These are phyloP conservation scores for Drosophila leontia DNA, from an alignment of 1,140 invertebrate species.

Conservation along the genomic window DNA sequence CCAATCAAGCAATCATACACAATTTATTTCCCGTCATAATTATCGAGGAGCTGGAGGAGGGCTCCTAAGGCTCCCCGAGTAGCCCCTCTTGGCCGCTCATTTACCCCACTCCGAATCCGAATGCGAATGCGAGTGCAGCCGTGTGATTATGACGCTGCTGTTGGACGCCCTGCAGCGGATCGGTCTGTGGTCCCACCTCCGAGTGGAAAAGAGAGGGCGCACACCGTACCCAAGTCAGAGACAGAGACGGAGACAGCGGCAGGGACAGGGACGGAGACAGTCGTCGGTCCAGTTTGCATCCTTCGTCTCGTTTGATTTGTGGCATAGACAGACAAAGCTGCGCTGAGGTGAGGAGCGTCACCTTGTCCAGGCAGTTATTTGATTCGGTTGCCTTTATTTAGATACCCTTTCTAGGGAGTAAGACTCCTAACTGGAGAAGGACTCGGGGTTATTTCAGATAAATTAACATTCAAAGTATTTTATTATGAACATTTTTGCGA, in stretches of 20 bases:
- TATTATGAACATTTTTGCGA: no score
- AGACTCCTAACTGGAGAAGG: background rate
- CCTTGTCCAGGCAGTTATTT: slow-evolving; percentile 55
- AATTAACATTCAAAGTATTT: no score
- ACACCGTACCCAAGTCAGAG: slow-evolving; percentile 16
- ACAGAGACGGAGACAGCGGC: slow-evolving; percentile 2
- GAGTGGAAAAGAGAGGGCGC: slow-evolving; percentile 16
- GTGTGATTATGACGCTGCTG: slow-evolving; percentile 81
- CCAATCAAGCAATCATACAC: slow-evolving; percentile 84
- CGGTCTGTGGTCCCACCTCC: slow-evolving; percentile 40
- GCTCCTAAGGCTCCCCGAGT: slow-evolving; percentile 7
- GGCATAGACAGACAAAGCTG: slow-evolving; percentile 68
- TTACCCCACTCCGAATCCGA: slow-evolving; percentile 18
- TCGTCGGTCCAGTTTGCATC: slow-evolving; percentile 58
- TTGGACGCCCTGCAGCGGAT: slow-evolving; percentile 77
- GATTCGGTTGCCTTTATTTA: slow-evolving; percentile 49
- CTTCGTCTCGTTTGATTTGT: slow-evolving; percentile 73
- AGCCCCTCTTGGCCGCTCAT: slow-evolving; percentile 17
- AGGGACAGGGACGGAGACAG: slow-evolving; percentile 31
- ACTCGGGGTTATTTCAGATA: background rate
- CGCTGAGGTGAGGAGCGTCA: slow-evolving; percentile 26
- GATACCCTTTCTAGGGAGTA: slow-evolving; percentile 4
- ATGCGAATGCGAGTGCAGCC: slow-evolving; percentile 51
- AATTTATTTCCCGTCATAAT: slow-evolving; percentile 85
- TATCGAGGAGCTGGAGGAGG: slow-evolving; percentile 65